phyloP scores from a whole-genome alignment of 2,797 vertebrate species.

The Schizopygopsis malacanthus region DNA sequence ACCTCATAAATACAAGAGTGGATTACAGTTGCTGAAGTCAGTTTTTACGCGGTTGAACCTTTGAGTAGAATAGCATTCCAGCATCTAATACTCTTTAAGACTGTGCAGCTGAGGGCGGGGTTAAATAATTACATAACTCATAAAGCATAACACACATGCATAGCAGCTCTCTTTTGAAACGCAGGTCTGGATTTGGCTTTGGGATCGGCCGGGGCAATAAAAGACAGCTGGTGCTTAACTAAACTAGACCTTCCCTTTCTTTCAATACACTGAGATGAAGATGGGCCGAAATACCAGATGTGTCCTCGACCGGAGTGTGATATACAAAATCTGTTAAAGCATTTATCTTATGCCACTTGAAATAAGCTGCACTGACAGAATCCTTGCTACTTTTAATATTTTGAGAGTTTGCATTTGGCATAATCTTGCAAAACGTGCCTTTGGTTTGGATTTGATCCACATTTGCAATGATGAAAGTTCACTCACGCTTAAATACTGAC shows the following conservation, averaged over 20 bases:
- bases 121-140: conserved; percentile 55
- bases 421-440: neutral
- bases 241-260: conserved; percentile 44
- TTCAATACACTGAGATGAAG: conserved; percentile 26
- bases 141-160: conserved; percentile 51
- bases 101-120: conserved; percentile 50
- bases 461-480: neutral
- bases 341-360: neutral
- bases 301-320: conserved; percentile 1
- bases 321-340: neutral
- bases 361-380: neutral
- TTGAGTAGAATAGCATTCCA: conserved; percentile 49
- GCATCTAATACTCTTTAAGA: conserved; percentile 56
- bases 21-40: conserved; percentile 50
- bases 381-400: neutral
- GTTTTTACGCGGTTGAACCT: conserved; percentile 40
- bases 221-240: conserved; percentile 57
- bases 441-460: neutral
- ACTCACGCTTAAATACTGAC: neutral
- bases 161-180: conserved; percentile 53
- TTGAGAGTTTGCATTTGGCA: neutral
- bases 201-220: conserved; percentile 52
- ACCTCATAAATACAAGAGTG: conserved; percentile 47
- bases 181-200: conserved; percentile 50
- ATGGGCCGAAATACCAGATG: conserved; percentile 32